These are phyloP conservation scores for Dasysyrphus albostriatus DNA, from an alignment of 2,888 invertebrate species.

Conservation along the genomic window DNA sequence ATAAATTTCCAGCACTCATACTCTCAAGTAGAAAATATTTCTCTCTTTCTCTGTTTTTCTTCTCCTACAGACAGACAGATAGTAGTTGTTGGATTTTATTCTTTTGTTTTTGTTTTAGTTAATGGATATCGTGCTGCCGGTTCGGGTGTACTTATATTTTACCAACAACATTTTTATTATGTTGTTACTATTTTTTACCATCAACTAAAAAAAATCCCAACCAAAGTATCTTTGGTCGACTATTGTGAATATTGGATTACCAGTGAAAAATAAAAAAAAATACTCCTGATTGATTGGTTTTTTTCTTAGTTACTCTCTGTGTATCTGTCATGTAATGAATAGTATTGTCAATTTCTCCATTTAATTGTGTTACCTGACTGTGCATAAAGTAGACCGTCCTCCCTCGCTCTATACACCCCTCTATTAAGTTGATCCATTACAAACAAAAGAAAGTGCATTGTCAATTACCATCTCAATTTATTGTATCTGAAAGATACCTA, in stretches of 20 bases:
- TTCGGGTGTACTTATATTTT: constrained; percentile 64
- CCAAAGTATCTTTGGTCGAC: constrained; percentile 13
- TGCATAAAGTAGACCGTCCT: constrained; percentile 7
- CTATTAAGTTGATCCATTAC: constrained; percentile 13
- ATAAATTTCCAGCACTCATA: constrained; percentile 38
- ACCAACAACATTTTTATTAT: not conserved
- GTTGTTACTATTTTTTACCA: not conserved
- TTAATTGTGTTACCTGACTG: constrained; percentile 44
- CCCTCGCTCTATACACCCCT: not conserved
- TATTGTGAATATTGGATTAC: constrained; percentile 48
- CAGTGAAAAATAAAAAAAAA: constrained; percentile 33
- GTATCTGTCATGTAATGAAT: constrained; percentile 44
- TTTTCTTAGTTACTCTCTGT: not conserved
- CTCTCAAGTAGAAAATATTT: not conserved
- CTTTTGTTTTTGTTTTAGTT: constrained; percentile 74
- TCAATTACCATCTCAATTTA: constrained; percentile 65
- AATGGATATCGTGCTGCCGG: constrained; percentile 72
- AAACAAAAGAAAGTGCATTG: constrained; percentile 71
- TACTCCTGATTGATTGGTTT: constrained; percentile 34
- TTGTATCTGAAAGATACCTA: constrained; percentile 42
- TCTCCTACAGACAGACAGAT: not conserved
- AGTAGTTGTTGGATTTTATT: constrained; percentile 27
- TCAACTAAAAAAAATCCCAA: not conserved
- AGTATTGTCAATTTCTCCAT: constrained; percentile 48
- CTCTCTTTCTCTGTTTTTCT: constrained; percentile 34